Conservation (phyloP, 2,113 vertebrate genomes). For the Lynx canadensis region DNA sequence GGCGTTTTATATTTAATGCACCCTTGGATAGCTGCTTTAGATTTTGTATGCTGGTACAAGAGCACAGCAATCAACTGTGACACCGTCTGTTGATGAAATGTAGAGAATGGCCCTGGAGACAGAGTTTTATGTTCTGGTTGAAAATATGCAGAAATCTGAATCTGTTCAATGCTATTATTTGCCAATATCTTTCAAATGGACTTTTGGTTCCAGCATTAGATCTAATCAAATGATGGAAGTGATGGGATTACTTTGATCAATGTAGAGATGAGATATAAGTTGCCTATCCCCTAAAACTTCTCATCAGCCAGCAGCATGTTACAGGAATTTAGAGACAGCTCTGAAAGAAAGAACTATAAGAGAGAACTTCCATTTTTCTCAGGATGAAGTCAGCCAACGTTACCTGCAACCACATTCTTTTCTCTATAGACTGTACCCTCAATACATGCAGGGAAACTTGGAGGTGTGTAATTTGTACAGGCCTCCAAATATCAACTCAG, state of each 20-base stretch:
- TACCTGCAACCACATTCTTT: neutral
- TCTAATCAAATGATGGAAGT: conserved; percentile 5
- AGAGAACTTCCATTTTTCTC: neutral
- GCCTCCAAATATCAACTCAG: neutral
- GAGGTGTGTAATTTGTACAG: neutral
- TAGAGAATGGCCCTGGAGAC: conserved; percentile 50
- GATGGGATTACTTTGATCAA: neutral
- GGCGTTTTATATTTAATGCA: conserved; percentile 54
- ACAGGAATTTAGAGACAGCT: neutral
- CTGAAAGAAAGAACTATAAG: neutral
- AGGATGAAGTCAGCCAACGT: neutral
- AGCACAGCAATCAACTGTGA: conserved; percentile 61
- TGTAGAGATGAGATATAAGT: neutral
- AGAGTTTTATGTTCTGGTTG: conserved; percentile 44
- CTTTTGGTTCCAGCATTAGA: conserved; percentile 6
- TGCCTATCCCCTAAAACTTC: neutral
- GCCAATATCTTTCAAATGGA: neutral
- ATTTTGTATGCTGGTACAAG: conserved; percentile 34
- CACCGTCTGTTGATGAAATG: conserved; percentile 65
- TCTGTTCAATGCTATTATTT: conserved; percentile 32
- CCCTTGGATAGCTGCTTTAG: conserved; percentile 53
- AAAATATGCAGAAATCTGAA: conserved; percentile 58
- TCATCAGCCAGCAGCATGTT: neutral
- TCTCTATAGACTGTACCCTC: neutral
- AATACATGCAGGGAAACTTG: neutral